Percentiles rank a stretch among this genome's conserved stretches.
phyloP scores from a whole-genome alignment of 2,113 vertebrate genomes.

The Sorex fumeus region DNA sequence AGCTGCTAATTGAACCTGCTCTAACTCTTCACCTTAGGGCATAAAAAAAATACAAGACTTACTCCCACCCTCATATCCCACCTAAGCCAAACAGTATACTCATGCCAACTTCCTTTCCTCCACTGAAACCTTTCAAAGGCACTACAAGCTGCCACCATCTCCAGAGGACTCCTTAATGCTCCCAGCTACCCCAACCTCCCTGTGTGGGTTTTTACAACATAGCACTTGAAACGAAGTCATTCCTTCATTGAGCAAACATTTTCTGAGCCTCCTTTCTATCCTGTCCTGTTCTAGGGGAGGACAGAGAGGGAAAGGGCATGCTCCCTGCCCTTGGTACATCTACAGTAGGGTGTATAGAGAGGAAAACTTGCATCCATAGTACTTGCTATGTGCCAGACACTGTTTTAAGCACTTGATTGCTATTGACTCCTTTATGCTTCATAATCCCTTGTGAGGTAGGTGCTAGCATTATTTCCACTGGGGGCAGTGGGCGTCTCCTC shows the following conservation, averaged over 20 bases:
- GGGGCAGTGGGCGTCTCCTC: too few relatives aligned
- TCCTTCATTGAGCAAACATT: not conserved
- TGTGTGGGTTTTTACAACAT: not conserved
- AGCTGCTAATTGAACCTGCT: not conserved
- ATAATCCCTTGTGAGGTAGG: not conserved
- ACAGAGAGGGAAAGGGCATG: not conserved
- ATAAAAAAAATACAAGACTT: not conserved
- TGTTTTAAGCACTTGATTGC: not conserved
- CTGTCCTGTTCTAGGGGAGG: not conserved
- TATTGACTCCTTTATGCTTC: conserved; percentile 1
- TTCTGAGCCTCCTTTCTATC: conserved; percentile 17
- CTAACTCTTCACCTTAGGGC: not conserved
- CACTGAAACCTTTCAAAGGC: not conserved
- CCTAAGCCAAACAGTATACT: not conserved
- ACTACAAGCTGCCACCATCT: not conserved
- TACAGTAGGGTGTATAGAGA: not conserved
- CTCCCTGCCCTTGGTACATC: not conserved
- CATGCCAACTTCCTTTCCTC: not conserved
- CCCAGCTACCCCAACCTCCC: not conserved
- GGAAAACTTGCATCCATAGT: not conserved
- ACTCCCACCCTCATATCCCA: not conserved
- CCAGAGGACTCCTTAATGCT: not conserved
- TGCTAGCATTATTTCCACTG: not conserved
- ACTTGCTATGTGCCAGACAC: not conserved
- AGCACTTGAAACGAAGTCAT: not conserved